Conservation (phyloP, 2,113 vertebrate species). For the Sapayoa aenigma region DNA sequence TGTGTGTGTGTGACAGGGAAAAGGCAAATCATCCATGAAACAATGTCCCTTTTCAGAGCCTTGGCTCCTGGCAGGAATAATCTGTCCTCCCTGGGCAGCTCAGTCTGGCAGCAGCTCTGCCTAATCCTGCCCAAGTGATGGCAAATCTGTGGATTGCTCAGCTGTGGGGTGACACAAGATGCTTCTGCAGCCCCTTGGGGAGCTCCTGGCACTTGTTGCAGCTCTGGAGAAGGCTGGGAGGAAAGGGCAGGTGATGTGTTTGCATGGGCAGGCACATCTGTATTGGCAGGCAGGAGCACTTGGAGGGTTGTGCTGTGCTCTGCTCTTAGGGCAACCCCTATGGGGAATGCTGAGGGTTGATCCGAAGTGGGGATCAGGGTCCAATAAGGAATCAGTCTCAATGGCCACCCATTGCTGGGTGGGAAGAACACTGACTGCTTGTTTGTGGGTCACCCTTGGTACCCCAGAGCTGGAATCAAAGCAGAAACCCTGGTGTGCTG, state of each 20-base stretch:
- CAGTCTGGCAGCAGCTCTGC: not conserved
- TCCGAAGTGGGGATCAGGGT: accelerated
- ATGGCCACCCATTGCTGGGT: not conserved
- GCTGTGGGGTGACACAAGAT: not conserved
- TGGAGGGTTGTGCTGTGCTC: not conserved
- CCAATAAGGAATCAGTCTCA: not conserved
- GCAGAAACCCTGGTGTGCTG: not conserved
- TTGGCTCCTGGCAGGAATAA: not conserved
- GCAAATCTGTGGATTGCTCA: not conserved
- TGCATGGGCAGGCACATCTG: not conserved
- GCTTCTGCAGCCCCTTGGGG: not conserved
- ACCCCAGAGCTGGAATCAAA: not conserved
- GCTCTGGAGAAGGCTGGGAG: not conserved
- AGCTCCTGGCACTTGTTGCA: not conserved
- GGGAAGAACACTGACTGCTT: not conserved
- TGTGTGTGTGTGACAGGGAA: not conserved
- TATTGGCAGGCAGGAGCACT: not conserved
- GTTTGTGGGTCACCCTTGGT: not conserved
- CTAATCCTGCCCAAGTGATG: not conserved
- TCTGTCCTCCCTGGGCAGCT: not conserved
- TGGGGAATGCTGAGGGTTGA: not conserved
- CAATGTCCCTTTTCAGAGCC: constrained; percentile 14
- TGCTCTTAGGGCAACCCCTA: not conserved
- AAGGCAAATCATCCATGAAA: not conserved
- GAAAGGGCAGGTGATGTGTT: not conserved